Conservation (phyloP, 92 coral and sea anemone genomes). For the Porites cylindrica region DNA sequence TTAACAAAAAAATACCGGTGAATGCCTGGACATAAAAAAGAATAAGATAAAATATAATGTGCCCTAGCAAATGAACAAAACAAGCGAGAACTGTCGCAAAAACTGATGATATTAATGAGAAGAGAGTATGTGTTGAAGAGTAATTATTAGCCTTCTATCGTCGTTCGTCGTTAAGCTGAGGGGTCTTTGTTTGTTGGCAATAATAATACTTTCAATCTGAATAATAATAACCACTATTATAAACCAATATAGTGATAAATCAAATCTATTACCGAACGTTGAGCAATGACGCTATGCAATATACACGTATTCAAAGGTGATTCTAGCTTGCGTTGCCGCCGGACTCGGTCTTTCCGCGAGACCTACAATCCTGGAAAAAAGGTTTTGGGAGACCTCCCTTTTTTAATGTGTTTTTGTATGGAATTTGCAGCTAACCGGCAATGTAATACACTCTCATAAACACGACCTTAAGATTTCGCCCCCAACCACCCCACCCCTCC, state of each 20-base stretch:
- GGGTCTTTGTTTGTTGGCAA: slow-evolving; percentile 7
- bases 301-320: too few relatives aligned
- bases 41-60: neutral
- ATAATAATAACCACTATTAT: too few relatives aligned
- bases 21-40: slow-evolving; percentile 50
- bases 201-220: neutral
- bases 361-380: too few relatives aligned
- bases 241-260: neutral
- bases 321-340: too few relatives aligned
- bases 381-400: too few relatives aligned
- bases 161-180: neutral
- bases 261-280: neutral
- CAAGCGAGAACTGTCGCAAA: neutral
- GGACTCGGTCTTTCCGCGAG: too few relatives aligned
- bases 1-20: slow-evolving; percentile 15
- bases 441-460: too few relatives aligned
- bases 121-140: neutral
- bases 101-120: neutral
- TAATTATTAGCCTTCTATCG: neutral
- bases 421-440: too few relatives aligned
- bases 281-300: too few relatives aligned
- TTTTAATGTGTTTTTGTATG: too few relatives aligned
- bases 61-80: neutral
- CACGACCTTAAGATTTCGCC: too few relatives aligned
- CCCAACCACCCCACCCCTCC: too few relatives aligned